A percentile compares a stretch with the other conserved stretches of the same genome.
Evolutionary conservation across 2,113 vertebrate species (phyloP).

Genomic region (Zosterops hypoxanthus): DNA sequence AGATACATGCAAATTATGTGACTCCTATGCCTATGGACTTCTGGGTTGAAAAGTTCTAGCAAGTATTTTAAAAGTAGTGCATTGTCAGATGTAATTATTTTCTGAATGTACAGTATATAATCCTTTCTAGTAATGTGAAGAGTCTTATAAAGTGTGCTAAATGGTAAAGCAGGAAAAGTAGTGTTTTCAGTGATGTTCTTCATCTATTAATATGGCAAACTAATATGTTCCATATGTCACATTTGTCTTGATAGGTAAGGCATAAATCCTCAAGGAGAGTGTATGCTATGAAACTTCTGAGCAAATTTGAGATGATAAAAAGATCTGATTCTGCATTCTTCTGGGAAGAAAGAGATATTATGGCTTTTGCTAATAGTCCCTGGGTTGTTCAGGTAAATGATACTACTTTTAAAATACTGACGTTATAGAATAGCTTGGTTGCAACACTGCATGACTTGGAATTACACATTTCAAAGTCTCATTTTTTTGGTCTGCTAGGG

Average conservation of each 20-base stretch:
- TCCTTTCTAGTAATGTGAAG: background rate
- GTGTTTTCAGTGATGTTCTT: background rate
- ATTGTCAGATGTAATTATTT: background rate
- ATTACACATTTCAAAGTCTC: background rate
- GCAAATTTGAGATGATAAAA: conserved; percentile 99
- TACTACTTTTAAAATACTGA: background rate
- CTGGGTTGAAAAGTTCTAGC: background rate
- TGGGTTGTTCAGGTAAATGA: conserved; percentile 97
- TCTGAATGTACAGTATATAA: background rate
- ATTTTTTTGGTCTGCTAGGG: background rate
- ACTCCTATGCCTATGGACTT: background rate
- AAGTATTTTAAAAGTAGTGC: background rate
- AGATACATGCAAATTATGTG: background rate
- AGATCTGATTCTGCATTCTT: conserved; percentile 98
- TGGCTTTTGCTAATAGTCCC: conserved; percentile 97
- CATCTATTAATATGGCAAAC: background rate
- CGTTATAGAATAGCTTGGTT: background rate
- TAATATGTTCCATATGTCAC: background rate
- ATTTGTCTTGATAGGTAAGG: conserved; percentile 84
- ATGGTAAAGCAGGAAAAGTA: background rate
- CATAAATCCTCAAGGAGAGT: conserved; percentile 95
- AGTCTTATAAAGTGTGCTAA: background rate
- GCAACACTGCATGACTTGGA: background rate
- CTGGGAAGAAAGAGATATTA: conserved; percentile 99
- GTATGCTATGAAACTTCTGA: conserved; percentile 98